phyloP scores from a whole-genome alignment of 2,888 invertebrate genomes.

The Dasysyrphus albostriatus region DNA sequence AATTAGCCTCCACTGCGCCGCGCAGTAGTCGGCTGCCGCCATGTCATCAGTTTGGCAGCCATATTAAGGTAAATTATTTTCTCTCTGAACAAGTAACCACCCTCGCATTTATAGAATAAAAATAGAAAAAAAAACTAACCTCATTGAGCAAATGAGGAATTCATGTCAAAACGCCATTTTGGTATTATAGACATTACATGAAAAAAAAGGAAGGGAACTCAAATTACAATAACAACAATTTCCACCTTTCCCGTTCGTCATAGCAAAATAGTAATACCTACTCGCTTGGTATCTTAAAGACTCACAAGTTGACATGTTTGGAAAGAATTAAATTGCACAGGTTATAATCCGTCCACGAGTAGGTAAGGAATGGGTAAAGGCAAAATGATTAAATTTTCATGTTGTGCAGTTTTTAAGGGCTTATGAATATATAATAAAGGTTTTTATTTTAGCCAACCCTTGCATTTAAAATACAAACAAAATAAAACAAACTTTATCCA shows the following conservation, averaged over 20 bases:
- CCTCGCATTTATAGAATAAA: conserved; percentile 30
- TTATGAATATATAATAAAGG: conserved; percentile 65
- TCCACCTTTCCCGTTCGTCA: conserved; percentile 9
- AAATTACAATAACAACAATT: background rate
- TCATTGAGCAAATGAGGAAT: conserved; percentile 55
- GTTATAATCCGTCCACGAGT: conserved; percentile 54
- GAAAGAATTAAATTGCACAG: conserved; percentile 63
- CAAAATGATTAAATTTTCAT: conserved; percentile 66
- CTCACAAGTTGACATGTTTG: conserved; percentile 69
- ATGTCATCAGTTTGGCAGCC: conserved; percentile 46
- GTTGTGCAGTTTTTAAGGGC: conserved; percentile 61
- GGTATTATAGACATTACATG: conserved; percentile 40
- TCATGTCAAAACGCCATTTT: conserved; percentile 73
- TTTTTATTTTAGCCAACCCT: conserved; percentile 74
- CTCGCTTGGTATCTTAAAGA: conserved; percentile 51
- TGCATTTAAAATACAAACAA: conserved; percentile 28
- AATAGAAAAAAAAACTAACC: background rate
- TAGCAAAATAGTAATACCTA: background rate
- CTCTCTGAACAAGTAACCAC: conserved; percentile 36
- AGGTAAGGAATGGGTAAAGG: background rate
- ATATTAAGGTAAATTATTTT: conserved; percentile 61
- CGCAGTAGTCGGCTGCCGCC: conserved; percentile 1
- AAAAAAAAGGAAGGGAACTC: background rate
- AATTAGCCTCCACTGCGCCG: background rate
- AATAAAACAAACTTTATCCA: conserved; percentile 28